phyloP scores from a whole-genome alignment of 2,113 vertebrate species.

The Cyprinus carpio region DNA sequence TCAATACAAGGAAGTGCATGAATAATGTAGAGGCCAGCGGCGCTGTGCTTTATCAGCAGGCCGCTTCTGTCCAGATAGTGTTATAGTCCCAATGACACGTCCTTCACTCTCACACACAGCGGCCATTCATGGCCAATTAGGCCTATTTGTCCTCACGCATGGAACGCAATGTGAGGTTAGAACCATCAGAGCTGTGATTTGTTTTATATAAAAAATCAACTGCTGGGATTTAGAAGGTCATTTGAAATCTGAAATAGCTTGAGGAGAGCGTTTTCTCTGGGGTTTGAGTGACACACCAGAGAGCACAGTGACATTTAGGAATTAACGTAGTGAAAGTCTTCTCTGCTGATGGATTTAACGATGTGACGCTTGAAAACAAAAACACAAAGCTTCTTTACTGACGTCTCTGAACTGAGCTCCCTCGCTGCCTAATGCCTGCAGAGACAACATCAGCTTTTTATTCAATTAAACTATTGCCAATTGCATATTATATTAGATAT shows the following conservation, averaged over 20 bases:
- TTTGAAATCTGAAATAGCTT: slow-evolving; percentile 46
- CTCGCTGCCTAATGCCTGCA: neutral
- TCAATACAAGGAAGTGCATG: slow-evolving; percentile 68
- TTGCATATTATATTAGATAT: no score
- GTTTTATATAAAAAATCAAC: slow-evolving; percentile 46
- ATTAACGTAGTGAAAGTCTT: neutral
- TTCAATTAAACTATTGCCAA: neutral
- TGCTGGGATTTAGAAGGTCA: slow-evolving; percentile 51
- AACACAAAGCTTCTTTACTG: slow-evolving; percentile 1
- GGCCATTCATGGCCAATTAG: slow-evolving; percentile 39
- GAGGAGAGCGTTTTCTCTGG: neutral
- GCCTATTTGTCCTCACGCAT: slow-evolving; percentile 41
- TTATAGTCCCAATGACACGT: slow-evolving; percentile 57
- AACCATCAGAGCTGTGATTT: slow-evolving; percentile 48
- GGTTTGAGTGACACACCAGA: neutral
- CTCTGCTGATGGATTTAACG: neutral
- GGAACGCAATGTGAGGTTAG: no score
- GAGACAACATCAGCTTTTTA: neutral
- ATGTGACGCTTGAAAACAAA: neutral
- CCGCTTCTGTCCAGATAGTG: slow-evolving; percentile 52
- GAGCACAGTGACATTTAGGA: slow-evolving; percentile 18
- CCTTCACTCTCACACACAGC: slow-evolving; percentile 55
- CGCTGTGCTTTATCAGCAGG: slow-evolving; percentile 53
- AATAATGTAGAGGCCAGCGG: slow-evolving; percentile 67
- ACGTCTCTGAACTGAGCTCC: neutral